Percentiles rank a stretch among this genome's conserved stretches.
Evolutionary conservation across 1,140 invertebrate species (phyloP).

Genomic region (Drosophila gunungcola): DNA sequence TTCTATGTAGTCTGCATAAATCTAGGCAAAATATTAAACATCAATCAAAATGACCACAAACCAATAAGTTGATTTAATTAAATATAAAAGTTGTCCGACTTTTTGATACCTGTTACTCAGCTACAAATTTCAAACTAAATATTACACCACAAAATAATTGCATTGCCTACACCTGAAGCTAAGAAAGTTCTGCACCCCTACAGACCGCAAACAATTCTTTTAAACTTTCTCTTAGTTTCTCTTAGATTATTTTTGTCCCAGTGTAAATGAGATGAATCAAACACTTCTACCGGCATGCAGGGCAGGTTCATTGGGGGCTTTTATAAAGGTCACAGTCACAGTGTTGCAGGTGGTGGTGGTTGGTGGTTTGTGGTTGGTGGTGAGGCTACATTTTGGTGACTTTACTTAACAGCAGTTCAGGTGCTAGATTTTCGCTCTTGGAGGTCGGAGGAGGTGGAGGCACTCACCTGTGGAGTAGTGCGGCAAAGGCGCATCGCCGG

Average conservation of each 20-base stretch:
- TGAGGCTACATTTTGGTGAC: slow-evolving; percentile 42
- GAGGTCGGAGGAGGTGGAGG: background rate
- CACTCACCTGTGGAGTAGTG: slow-evolving; percentile 88
- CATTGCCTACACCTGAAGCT: no score
- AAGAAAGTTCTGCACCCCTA: no score
- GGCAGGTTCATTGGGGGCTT: slow-evolving; percentile 32
- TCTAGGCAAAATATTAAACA: background rate
- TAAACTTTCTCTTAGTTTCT: no score
- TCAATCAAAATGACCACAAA: no score
- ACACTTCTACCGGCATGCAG: slow-evolving; percentile 48
- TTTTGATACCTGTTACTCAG: no score
- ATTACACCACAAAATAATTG: no score
- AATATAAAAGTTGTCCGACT: no score
- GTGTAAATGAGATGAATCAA: slow-evolving; percentile 27
- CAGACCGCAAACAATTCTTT: no score
- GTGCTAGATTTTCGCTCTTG: slow-evolving; percentile 24
- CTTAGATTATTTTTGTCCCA: background rate
- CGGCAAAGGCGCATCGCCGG: slow-evolving; percentile 85
- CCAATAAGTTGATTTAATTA: no score
- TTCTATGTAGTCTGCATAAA: background rate
- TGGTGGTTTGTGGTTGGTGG: slow-evolving; percentile 25
- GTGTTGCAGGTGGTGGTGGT: slow-evolving; percentile 30
- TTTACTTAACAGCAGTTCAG: slow-evolving; percentile 34
- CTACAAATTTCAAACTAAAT: no score
- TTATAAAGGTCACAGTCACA: slow-evolving; percentile 25